A percentile compares a stretch with the other conserved stretches of the same genome.
Conservation (phyloP, 2,888 invertebrate species). For the Trichopoda pennipes region DNA sequence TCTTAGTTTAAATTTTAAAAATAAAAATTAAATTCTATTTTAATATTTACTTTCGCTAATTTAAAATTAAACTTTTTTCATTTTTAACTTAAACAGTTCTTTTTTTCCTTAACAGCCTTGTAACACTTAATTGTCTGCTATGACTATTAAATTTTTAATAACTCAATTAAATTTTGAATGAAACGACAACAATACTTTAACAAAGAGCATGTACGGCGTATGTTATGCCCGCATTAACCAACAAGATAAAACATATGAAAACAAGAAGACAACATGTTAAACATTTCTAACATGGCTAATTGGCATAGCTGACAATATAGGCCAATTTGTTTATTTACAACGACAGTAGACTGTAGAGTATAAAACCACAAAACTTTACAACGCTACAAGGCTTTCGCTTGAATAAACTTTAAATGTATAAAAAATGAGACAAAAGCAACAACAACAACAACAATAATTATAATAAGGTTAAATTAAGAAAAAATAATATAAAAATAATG, state of each 20-base stretch:
- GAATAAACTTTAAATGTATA: background rate
- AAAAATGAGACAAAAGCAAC: background rate
- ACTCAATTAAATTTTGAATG: constrained; percentile 45
- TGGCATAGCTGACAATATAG: constrained; percentile 58
- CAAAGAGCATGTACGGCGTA: background rate
- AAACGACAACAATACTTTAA: background rate
- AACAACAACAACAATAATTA: constrained; percentile 9
- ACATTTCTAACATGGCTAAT: constrained; percentile 59
- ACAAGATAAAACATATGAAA: constrained; percentile 9
- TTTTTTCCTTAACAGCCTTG: background rate
- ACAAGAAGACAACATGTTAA: constrained; percentile 34
- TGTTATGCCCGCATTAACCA: constrained; percentile 25
- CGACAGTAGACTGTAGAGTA: constrained; percentile 1
- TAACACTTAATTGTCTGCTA: background rate
- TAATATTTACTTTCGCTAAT: too few relatives aligned
- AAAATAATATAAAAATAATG: constrained; percentile 16
- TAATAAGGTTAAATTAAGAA: constrained; percentile 22
- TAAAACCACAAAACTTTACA: constrained; percentile 25
- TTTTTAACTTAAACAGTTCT: background rate
- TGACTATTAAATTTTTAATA: constrained; percentile 54
- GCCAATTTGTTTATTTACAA: constrained; percentile 50
- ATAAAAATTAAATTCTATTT: too few relatives aligned
- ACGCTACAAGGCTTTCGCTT: constrained; percentile 21
- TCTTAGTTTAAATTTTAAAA: too few relatives aligned
- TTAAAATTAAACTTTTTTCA: background rate